Evolutionary conservation across 2,113 vertebrate species (phyloP), one percentile per base, ranked within the genome.

Genomic region (Dromas ardeola): DNA sequence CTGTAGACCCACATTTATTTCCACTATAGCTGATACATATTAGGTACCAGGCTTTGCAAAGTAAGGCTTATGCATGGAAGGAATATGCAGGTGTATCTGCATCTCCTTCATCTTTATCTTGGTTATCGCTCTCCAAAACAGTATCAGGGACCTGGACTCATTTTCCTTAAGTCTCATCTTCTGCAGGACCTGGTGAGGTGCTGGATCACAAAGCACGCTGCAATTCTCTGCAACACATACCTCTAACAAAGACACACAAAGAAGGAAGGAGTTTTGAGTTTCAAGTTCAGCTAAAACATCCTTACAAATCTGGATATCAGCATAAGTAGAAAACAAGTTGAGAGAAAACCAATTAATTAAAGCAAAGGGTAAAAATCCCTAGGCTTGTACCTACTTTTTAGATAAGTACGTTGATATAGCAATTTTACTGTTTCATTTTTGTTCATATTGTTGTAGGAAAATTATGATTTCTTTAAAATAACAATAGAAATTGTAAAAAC

Each of bases 101-200:
- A 36, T 43, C 10, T 71, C 16, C 43, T 65, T 94, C 30, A 26
- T 42, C 25, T 76, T 79, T 69, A 13, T 18, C 21, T 86, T 71
- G 11, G 18, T 43, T 25, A 56, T 38, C 81, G 47, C 2, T 69
- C 26, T 66, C 47, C 25, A 26, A 69, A 89, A 79, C 3, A 5
- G 4, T 23, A 52, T 55, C 17, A 38, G 52, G 10, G 26, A 43
- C 38, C 10, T 38, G 26, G 65, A 66, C 9, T 45, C 34, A 10
- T 15, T 66, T 86, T 81, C 12, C n/a, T 42, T 55, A 88, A 58
- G 18, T 43, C 23, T 74, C 13, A 16, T 53, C 45, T 93, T 85
- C 69, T 47, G 14, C 25, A 74, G 34, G 34, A 4, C 3, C 3
- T 14, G 21, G 3, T 34, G 22, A 27, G 58, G 8, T 0, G 0